Evolutionary conservation across 2,797 vertebrate species (phyloP), one percentile per base, ranked within the genome.

Genomic region (Poeciliopsis gracilis): DNA sequence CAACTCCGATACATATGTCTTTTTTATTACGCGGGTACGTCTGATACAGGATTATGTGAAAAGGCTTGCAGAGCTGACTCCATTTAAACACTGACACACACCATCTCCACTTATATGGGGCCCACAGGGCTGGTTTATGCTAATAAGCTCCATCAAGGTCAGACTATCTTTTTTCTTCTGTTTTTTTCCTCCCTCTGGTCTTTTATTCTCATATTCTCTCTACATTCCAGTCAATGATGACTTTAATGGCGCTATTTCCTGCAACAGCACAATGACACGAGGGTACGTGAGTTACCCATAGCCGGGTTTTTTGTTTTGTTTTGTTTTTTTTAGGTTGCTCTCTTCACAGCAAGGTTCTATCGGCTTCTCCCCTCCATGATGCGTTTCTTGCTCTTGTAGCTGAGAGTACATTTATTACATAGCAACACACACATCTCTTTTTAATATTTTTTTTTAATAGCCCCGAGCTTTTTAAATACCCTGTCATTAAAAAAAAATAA

Each of bases 121-220:
- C 86, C 89, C 87, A 88, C 74, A 83, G 84, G 85, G 88, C 88
- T 85, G 85, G 73, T 91, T 93, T 92, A 93, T 94, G 92, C 87
- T 93, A 92, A 95, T 94, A 46, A 87, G 84, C 85, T 87, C 86
- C 84, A 91, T 89, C 91, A 94, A 95, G 93, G 93, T 94, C 92
- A 91, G 88, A 69, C 87, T 84, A 84, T 88, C 84, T 89, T 86
- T 43, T 87, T 87, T 10, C 23, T 10, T 25, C 10, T 38, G 5
- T 38, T 38, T 38, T 33, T 51, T 9, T 9, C 4, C 76, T 78
- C 77, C 67, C 74, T 79, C 72, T 73, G 77, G 67, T 45, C 67
- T 38, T 25, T n/a, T 70, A 89, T 85, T 79, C 47, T 76, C 47
- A 84, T 82, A 90, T 90, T 86, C 88, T 87, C 85, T 90, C 85